Evolutionary conservation across 2,888 invertebrate genomes (phyloP), one percentile per base, ranked within the genome.

Genomic region (Leuctra nigra): DNA sequence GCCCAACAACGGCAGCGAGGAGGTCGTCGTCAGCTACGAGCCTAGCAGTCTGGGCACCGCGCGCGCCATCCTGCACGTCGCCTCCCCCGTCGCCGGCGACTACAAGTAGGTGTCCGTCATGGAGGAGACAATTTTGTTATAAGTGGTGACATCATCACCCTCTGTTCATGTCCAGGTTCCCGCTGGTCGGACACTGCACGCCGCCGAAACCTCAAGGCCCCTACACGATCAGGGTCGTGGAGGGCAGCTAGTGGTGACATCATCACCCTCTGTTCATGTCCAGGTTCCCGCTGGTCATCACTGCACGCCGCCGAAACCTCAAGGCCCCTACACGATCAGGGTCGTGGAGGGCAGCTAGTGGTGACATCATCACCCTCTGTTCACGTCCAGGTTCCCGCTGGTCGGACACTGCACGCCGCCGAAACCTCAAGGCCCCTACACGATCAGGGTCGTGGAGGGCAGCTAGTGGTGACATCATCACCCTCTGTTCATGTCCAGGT

Each of bases 181-280:
- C 76, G 6, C 62, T 77, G 56, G 68, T 70, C 59, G 77, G 75
- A 25, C 70, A 69, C 20, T 73, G 75, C 61, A 64, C 67, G 16
- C 63, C 67, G 14, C 76, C 77, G 7, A 75, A 72, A 63, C 76
- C 77, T 13, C 76, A 76, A 66, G 77, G 77, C 22, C 77, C 77
- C 0, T 73, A 69, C 62, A 64, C 65, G 4, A 65, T 77, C 72
- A 9, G 73, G 61, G 66, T 48, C 14, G 22, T 4, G n/a, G n/a
- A n/a, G n/a, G n/a, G n/a, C n/a, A n/a, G n/a, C n/a, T n/a, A n/a
- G n/a, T n/a, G n/a, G n/a, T n/a, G n/a, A n/a, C n/a, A n/a, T n/a
- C n/a, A n/a, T n/a, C n/a, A n/a, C n/a, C n/a, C n/a, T n/a, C n/a
- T n/a, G n/a, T n/a, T n/a, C n/a, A n/a, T n/a, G n/a, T n/a, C n/a